Evolutionary conservation across 1,140 invertebrate species (phyloP).

Genomic region (Brachionus calyciflorus): DNA sequence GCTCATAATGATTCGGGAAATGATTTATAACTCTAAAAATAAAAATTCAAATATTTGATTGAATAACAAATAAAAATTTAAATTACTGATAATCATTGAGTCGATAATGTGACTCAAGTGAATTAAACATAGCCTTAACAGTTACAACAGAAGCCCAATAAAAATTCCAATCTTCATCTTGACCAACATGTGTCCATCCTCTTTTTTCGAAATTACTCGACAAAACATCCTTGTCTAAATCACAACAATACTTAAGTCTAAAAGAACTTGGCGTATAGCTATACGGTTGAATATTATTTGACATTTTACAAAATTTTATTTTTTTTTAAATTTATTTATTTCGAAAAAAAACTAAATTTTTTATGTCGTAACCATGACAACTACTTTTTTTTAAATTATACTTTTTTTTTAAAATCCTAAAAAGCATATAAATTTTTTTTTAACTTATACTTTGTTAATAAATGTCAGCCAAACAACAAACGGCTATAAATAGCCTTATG

Average conservation of each 20-base stretch:
- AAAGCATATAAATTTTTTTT: constrained; percentile 2
- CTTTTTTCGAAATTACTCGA: constrained; percentile 87
- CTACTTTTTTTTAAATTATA: not conserved
- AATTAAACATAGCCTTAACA: constrained; percentile 82
- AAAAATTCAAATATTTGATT: constrained; percentile 3
- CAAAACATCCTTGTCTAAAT: constrained; percentile 90
- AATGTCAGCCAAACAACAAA: constrained; percentile 60
- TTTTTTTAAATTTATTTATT: not conserved
- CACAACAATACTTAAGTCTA: constrained; percentile 72
- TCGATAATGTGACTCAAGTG: constrained; percentile 79
- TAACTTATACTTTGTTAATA: constrained; percentile 21
- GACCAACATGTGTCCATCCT: constrained; percentile 82
- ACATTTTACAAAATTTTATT: not conserved
- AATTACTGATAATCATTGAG: constrained; percentile 84
- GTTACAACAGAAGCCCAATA: constrained; percentile 88
- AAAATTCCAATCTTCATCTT: constrained; percentile 93
- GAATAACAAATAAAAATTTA: too few relatives aligned
- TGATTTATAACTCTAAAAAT: constrained; percentile 72
- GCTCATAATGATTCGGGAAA: constrained; percentile 73
- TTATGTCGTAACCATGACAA: not conserved
- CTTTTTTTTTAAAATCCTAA: constrained; percentile 4
- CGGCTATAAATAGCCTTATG: constrained; percentile 56
- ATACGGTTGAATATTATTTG: constrained; percentile 14
- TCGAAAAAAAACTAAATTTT: not conserved
- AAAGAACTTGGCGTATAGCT: constrained; percentile 2